phyloP scores from a whole-genome alignment of 2,888 invertebrate species.

The Caenorhabditis sulstoni region DNA sequence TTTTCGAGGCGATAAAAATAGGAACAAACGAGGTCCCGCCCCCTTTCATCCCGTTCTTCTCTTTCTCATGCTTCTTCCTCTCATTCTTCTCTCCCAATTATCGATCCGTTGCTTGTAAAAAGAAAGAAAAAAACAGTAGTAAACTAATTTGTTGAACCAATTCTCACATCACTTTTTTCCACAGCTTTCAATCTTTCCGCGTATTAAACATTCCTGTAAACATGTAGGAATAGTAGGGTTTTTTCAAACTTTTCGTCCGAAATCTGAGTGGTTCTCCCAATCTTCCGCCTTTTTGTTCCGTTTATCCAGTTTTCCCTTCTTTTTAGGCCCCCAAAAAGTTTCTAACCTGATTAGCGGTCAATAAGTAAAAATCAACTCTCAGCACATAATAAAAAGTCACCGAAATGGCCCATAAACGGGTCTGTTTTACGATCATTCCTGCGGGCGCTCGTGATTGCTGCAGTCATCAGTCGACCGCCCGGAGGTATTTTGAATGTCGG shows the following conservation, averaged over 20 bases:
- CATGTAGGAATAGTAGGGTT: background rate
- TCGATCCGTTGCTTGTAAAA: background rate
- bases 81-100: conserved; percentile 12
- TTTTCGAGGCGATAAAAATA: conserved; percentile 34
- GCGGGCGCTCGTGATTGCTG: conserved; percentile 48
- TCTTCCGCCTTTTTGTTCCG: background rate
- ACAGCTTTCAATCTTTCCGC: no score
- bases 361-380: conserved; percentile 32
- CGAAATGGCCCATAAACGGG: conserved; percentile 40
- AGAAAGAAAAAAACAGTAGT: background rate
- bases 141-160: background rate
- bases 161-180: no score
- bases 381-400: conserved; percentile 47
- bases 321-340: background rate
- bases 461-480: conserved; percentile 46
- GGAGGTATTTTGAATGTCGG: conserved; percentile 28
- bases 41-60: conserved; percentile 27
- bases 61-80: conserved; percentile 11
- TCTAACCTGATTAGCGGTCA: conserved; percentile 7
- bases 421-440: conserved; percentile 38
- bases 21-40: background rate
- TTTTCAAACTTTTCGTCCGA: background rate
- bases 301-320: background rate
- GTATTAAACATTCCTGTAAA: no score
- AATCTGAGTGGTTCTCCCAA: background rate